phyloP scores from a whole-genome alignment of 2,113 vertebrate genomes.

The Lasiurus borealis region DNA sequence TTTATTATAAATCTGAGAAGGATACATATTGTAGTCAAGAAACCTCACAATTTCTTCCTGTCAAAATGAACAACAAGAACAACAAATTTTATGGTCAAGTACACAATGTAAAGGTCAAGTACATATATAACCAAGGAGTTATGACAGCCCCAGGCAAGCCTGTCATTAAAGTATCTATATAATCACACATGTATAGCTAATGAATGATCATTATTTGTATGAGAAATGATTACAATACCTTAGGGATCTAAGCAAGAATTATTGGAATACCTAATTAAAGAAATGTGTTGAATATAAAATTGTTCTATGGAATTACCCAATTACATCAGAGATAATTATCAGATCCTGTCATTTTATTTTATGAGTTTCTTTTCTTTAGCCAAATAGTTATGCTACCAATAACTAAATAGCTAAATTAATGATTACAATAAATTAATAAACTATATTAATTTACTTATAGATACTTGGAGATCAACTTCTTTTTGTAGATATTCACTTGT shows the following conservation, averaged over 20 bases:
- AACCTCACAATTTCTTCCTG: not conserved
- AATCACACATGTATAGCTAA: not conserved
- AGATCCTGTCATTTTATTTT: not conserved
- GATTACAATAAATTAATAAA: not conserved
- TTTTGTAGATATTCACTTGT: not conserved
- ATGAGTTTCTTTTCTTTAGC: not conserved
- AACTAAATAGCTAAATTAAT: slow-evolving; percentile 10
- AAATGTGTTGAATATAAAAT: not conserved
- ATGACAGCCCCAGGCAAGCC: not conserved
- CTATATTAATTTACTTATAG: not conserved
- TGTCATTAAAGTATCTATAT: not conserved
- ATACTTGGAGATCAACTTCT: too few relatives aligned
- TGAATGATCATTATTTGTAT: not conserved
- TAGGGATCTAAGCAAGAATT: not conserved
- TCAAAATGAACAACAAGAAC: not conserved
- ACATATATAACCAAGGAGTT: not conserved
- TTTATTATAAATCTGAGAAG: not conserved
- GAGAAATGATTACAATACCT: not conserved
- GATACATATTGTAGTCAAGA: not conserved
- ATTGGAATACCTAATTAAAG: not conserved
- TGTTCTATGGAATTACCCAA: not conserved
- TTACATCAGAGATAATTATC: not conserved
- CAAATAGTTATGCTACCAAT: not conserved
- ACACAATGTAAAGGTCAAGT: not conserved
- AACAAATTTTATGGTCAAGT: not conserved